These are phyloP conservation scores for Balaenoptera acutorostrata DNA, from an alignment of 2,113 vertebrate genomes.

Conservation along the genomic window DNA sequence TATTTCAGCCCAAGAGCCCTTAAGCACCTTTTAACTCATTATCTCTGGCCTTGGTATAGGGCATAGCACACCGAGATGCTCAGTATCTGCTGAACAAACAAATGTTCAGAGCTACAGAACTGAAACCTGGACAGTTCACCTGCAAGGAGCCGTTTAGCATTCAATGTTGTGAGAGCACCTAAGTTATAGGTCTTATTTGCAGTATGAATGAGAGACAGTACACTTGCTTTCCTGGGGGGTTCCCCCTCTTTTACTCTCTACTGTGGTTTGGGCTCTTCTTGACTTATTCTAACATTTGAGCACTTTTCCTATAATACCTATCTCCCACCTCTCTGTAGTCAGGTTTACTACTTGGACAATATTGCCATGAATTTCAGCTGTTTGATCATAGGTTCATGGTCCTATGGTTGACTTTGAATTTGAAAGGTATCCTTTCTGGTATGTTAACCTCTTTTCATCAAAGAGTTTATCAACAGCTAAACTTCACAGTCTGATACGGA, in stretches of 20 bases:
- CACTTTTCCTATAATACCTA: background rate
- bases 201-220: background rate
- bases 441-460: background rate
- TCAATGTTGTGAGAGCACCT: background rate
- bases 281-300: background rate
- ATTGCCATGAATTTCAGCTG: background rate
- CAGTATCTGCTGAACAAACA: background rate
- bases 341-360: background rate
- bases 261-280: background rate
- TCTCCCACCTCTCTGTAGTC: background rate
- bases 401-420: background rate
- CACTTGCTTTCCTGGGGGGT: background rate
- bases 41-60: background rate
- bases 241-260: background rate
- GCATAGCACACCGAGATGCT: background rate
- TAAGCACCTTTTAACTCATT: background rate
- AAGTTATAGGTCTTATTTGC: background rate
- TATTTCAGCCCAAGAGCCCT: background rate
- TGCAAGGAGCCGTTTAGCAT: background rate
- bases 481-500: background rate
- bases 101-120: background rate
- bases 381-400: background rate
- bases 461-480: background rate
- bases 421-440: background rate
- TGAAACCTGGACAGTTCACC: background rate